Evolutionary conservation across 2,888 invertebrate genomes (phyloP).

Genomic region (Cheilosia grossa): DNA sequence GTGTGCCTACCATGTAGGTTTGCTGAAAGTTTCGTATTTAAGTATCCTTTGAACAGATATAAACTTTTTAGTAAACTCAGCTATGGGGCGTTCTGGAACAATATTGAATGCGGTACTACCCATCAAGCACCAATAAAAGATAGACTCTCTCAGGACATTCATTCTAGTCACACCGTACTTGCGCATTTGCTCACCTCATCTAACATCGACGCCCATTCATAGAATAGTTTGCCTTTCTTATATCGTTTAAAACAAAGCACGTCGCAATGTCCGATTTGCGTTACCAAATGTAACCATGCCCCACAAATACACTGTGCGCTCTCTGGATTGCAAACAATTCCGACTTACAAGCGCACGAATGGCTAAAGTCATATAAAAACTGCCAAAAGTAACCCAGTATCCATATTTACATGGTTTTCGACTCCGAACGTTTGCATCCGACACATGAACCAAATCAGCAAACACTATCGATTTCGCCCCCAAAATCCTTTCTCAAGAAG

Average conservation of each 20-base stretch:
- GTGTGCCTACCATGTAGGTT: too few species aligned
- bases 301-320: slow-evolving; percentile 11
- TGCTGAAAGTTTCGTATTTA: too few species aligned
- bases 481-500: slow-evolving; percentile 8
- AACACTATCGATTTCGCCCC: slow-evolving; percentile 62
- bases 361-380: slow-evolving; percentile 2
- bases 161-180: too few species aligned
- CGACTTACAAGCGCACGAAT: neutral
- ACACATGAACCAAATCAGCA: slow-evolving; percentile 50
- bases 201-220: neutral
- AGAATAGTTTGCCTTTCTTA: neutral
- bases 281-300: slow-evolving; percentile 27
- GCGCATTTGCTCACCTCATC: neutral
- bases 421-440: slow-evolving; percentile 39
- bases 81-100: too few species aligned
- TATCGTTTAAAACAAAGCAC: slow-evolving; percentile 12
- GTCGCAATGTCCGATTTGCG: slow-evolving; percentile 15
- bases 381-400: slow-evolving; percentile 46
- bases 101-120: too few species aligned
- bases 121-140: too few species aligned
- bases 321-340: slow-evolving; percentile 16
- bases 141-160: too few species aligned
- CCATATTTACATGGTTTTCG: slow-evolving; percentile 47
- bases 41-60: too few species aligned
- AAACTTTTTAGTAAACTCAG: too few species aligned